Percentiles rank a stretch among this genome's conserved stretches.
Evolutionary conservation across 2,113 vertebrate genomes (phyloP).

Genomic region (Lampris megalopsis): DNA sequence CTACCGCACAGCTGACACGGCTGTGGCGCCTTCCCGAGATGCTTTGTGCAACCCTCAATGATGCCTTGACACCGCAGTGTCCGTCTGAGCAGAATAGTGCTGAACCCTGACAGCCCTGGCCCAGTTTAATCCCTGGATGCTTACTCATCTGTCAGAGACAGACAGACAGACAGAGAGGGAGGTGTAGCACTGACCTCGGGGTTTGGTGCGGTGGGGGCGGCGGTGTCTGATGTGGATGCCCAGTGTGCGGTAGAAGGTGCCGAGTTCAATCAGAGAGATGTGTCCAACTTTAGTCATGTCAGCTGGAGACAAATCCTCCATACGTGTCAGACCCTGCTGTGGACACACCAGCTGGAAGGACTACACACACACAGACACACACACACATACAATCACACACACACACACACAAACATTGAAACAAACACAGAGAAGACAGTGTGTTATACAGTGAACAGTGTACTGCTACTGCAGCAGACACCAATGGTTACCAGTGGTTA

Average conservation of each 20-base stretch:
- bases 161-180: constrained; percentile 3
- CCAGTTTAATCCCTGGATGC: no score
- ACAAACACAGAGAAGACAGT: no score
- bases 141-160: not conserved
- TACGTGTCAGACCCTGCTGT: constrained; percentile 41
- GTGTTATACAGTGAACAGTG: no score
- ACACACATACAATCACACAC: constrained; percentile 1
- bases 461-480: no score
- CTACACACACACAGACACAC: constrained; percentile 40
- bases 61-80: no score
- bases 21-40: no score
- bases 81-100: no score
- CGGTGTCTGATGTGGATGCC: constrained; percentile 55
- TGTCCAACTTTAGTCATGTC: constrained; percentile 59
- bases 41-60: no score
- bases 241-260: constrained; percentile 61
- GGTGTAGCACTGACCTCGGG: constrained; percentile 25
- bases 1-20: no score
- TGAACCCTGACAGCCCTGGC: no score
- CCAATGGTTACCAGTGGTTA: no score
- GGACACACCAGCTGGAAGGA: constrained; percentile 36
- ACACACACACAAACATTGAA: no score
- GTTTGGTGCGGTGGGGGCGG: constrained; percentile 12
- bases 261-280: constrained; percentile 72
- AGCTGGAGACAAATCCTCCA: constrained; percentile 57